These are phyloP conservation scores for Tenodera sinensis DNA, from an alignment of 2,888 invertebrate genomes.

Conservation along the genomic window DNA sequence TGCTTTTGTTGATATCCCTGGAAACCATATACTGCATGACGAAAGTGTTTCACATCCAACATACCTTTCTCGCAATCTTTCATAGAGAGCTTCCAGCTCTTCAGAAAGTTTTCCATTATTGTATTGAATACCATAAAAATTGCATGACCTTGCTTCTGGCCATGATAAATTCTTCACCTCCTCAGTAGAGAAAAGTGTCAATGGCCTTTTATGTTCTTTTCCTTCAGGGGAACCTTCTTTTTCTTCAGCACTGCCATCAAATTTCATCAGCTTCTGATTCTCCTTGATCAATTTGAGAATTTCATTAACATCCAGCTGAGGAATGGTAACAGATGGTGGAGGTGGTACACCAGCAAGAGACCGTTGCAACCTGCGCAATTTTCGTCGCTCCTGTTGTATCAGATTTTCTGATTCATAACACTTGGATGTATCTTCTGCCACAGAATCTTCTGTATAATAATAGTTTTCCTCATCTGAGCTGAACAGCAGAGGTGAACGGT, in stretches of 20 bases:
- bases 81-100: constrained; percentile 62
- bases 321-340: constrained; percentile 68
- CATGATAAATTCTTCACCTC: constrained; percentile 49
- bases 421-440: not conserved
- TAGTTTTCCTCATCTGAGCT: constrained; percentile 54
- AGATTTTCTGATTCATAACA: no score
- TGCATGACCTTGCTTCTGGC: constrained; percentile 60
- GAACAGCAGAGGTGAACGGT: constrained; percentile 61
- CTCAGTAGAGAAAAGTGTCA: constrained; percentile 36
- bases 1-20: constrained; percentile 58
- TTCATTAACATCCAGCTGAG: constrained; percentile 55
- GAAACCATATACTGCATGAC: constrained; percentile 56
- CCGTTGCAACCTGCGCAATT: constrained; percentile 51
- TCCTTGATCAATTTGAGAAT: constrained; percentile 1
- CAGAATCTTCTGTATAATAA: constrained; percentile 33
- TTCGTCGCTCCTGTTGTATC: constrained; percentile 40
- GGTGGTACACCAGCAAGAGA: constrained; percentile 67
- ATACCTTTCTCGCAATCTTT: constrained; percentile 65
- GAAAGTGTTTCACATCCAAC: constrained; percentile 74
- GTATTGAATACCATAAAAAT: constrained; percentile 64
- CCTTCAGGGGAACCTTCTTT: not conserved
- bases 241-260: no score
- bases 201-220: not conserved
- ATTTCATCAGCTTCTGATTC: not conserved
- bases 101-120: constrained; percentile 67